Evolutionary conservation across 2,113 vertebrate species (phyloP), one percentile per base, ranked within the genome.

Genomic region (Paramormyrops kingsleyae): DNA sequence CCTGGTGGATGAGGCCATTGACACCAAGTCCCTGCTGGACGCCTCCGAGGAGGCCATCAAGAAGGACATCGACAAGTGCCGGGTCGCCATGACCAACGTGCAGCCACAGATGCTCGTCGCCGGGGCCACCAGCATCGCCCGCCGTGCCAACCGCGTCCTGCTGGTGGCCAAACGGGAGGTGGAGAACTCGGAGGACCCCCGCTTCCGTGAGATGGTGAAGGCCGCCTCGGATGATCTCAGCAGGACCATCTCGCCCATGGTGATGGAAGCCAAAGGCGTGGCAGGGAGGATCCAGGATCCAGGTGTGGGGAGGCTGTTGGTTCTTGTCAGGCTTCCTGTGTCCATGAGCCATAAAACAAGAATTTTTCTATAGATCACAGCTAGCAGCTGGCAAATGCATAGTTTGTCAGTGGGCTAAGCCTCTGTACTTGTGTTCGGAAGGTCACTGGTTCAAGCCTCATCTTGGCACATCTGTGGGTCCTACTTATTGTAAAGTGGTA

Each of bases 21-120:
- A 99, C 93, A 99, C 99, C 35, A 98, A 98, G 92, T 99, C 98
- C 89, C 95, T 99, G 87, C 89, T 99, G 93, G 98, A 99, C 92
- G 99, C 99, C 21, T 99, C 99, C 1, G 99, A 99, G 93, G 98
- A 99, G 93, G 98, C 99, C 15, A 99, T 99, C 93, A 99, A 99
- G 94, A 99, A 99, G 94, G 99, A 99, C 93, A 97, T 99, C 74
- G 99, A 99, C 93, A 99, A 99, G 92, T 99, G 98, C 92, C 96
- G 98, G 93, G 98, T 99, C 91, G 98, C 99, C 0, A 99, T 99
- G 98, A 98, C 98, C 27, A 99, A 99, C 42, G 97, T 99, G 90
- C 99, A 99, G 47, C 99, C 99, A 49, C 99, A 99, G 96, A 98
- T 99, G 98, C 94, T 99, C 88, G 98, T 99, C 88, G 99, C 99